Conservation (phyloP, 2,113 vertebrate species). For the Tupaia chinensis region DNA sequence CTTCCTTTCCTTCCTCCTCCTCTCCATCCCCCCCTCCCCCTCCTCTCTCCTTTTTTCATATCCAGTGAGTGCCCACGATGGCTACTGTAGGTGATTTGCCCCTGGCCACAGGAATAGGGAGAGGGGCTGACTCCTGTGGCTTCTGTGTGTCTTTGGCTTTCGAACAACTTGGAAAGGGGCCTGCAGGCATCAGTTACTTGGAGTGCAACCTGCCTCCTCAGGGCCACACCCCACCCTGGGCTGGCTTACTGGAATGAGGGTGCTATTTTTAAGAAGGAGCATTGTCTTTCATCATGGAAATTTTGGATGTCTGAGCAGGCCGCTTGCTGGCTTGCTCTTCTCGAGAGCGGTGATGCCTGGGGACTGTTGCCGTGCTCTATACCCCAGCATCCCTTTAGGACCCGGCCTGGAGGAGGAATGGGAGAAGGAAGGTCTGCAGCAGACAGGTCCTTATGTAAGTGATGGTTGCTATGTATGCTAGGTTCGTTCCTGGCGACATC, state of each 20-base stretch:
- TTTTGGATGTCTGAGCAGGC: slow-evolving; percentile 34
- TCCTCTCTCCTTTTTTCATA: neutral
- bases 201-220: neutral
- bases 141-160: neutral
- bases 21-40: neutral
- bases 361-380: neutral
- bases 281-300: slow-evolving; percentile 68
- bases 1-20: accelerated
- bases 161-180: neutral
- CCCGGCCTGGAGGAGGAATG: neutral
- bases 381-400: neutral
- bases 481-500: neutral
- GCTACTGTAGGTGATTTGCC: neutral
- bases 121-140: too few relatives aligned
- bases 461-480: accelerated
- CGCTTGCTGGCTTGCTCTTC: neutral
- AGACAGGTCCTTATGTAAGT: neutral
- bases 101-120: accelerated
- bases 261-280: slow-evolving; percentile 71
- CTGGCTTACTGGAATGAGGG: neutral
- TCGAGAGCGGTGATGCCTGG: neutral
- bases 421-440: neutral
- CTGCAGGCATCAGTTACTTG: neutral
- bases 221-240: neutral
- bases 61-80: neutral